phyloP scores from a whole-genome alignment of 2,113 vertebrate genomes.

The Pterophyllum scalare region DNA sequence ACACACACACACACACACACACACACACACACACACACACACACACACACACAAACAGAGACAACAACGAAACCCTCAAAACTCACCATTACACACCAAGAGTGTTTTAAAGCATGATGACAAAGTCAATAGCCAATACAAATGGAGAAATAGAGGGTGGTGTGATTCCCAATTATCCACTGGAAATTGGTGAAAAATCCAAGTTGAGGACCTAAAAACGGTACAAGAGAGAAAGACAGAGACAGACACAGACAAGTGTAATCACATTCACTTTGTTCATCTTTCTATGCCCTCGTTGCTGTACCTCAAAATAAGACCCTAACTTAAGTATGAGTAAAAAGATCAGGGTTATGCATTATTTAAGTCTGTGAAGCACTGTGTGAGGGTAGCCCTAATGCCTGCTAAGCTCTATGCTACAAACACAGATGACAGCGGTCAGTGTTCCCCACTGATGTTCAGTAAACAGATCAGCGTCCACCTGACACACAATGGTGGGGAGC shows the following conservation, averaged over 20 bases:
- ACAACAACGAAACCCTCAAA: not conserved
- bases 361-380: not conserved
- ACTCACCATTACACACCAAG: constrained; percentile 17
- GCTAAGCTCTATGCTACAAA: not conserved
- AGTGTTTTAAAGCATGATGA: constrained; percentile 25
- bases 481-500: not conserved
- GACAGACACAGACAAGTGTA: not conserved
- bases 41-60: not conserved
- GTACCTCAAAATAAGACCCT: constrained; percentile 1
- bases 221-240: not conserved
- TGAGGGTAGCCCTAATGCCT: not conserved
- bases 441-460: not conserved
- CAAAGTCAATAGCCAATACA: constrained; percentile 26
- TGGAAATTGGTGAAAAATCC: not conserved
- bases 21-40: constrained; percentile 5
- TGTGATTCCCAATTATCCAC: not conserved
- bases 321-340: not conserved
- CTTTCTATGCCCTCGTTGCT: constrained; percentile 5
- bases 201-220: constrained; percentile 4
- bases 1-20: not conserved
- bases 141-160: not conserved
- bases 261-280: constrained; percentile 19
- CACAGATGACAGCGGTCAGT: not conserved
- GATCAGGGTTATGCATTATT: not conserved
- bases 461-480: constrained; percentile 9